Conservation (phyloP, 2,888 invertebrate species). For the Trachelus tabidus region DNA sequence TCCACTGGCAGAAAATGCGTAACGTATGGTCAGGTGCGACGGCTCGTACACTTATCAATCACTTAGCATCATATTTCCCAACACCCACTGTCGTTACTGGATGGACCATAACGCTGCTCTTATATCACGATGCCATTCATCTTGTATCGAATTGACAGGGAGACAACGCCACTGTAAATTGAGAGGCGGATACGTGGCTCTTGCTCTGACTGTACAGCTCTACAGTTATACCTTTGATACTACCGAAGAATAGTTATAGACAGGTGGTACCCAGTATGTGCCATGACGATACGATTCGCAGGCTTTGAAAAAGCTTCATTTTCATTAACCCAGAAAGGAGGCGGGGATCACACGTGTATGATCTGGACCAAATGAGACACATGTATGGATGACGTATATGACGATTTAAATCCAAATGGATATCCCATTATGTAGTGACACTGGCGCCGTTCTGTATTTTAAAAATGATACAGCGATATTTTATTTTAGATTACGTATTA, state of each 20-base stretch:
- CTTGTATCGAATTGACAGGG: slow-evolving; percentile 39
- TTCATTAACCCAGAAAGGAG: not conserved
- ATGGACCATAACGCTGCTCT: slow-evolving; percentile 28
- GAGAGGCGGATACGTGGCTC: not conserved
- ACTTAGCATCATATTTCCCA: slow-evolving; percentile 36
- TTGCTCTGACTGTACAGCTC: not conserved
- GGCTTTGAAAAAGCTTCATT: not conserved
- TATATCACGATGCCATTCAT: slow-evolving; percentile 38
- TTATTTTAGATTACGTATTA: not conserved
- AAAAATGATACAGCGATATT: not conserved
- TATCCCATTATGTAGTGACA: not conserved
- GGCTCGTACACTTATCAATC: slow-evolving; percentile 50
- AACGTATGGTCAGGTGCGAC: slow-evolving; percentile 42
- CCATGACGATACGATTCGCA: not conserved
- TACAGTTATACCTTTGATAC: not conserved
- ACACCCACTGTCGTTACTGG: slow-evolving; percentile 8
- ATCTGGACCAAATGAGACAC: not conserved
- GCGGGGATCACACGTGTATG: not conserved
- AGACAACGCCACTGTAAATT: slow-evolving; percentile 28
- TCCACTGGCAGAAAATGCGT: slow-evolving; percentile 25
- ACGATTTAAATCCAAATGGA: not conserved
- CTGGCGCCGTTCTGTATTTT: not conserved
- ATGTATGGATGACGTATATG: not conserved
- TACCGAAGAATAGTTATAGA: not conserved
- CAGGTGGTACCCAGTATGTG: not conserved